Conservation (phyloP, 2,797 vertebrate genomes). For the Syngnathus acus region DNA sequence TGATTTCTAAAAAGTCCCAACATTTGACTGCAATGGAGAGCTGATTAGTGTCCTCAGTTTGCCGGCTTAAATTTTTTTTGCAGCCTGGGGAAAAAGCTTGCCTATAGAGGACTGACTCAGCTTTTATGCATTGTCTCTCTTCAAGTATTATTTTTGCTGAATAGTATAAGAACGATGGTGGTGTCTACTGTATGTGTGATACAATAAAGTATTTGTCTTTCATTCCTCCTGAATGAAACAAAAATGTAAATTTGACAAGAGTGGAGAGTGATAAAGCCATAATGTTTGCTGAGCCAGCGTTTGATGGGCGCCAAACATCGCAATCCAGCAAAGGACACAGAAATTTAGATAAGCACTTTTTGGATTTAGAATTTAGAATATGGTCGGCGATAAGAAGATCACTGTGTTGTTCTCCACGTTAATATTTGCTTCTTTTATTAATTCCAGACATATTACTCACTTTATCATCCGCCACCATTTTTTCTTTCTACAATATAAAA, state of each 20-base stretch:
- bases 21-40: not conserved
- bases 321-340: not conserved
- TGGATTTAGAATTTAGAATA: not conserved
- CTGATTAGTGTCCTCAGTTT: constrained; percentile 22
- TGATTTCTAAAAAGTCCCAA: not conserved
- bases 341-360: not conserved
- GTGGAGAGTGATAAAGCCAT: constrained; percentile 42
- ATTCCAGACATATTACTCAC: too few species aligned
- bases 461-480: too few species aligned
- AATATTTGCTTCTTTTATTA: too few species aligned
- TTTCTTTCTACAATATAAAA: too few species aligned
- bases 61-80: constrained; percentile 21
- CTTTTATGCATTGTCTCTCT: constrained; percentile 41
- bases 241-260: constrained; percentile 58
- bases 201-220: constrained; percentile 25
- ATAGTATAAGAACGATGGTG: constrained; percentile 36
- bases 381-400: too few species aligned
- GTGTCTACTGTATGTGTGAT: constrained; percentile 13
- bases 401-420: too few species aligned
- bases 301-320: constrained; percentile 52
- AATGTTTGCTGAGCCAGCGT: constrained; percentile 55
- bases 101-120: constrained; percentile 45
- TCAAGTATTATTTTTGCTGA: constrained; percentile 54
- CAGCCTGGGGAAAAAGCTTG: constrained; percentile 33
- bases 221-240: constrained; percentile 43